Percentiles rank a stretch among this genome's conserved stretches.
Conservation (phyloP, 2,888 invertebrate genomes). For the Pteria penguin region DNA sequence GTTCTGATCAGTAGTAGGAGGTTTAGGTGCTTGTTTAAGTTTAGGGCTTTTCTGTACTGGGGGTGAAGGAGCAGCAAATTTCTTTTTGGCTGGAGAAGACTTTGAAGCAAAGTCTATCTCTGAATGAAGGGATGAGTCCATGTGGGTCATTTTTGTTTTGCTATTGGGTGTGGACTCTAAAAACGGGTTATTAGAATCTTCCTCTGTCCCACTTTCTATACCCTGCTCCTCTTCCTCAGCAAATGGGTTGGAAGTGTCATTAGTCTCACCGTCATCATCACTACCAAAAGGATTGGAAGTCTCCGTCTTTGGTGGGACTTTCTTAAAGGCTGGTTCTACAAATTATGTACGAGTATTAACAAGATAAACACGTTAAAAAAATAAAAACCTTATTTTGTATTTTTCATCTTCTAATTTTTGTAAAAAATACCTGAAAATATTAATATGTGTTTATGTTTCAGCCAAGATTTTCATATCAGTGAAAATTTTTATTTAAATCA, state of each 20-base stretch:
- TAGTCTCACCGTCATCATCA: constrained; percentile 49
- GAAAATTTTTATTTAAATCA: too few relatives aligned
- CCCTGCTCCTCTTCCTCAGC: constrained; percentile 57
- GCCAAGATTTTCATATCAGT: too few relatives aligned
- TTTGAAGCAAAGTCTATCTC: constrained; percentile 41
- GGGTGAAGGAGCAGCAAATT: constrained; percentile 36
- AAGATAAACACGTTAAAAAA: too few relatives aligned
- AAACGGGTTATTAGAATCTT: constrained; percentile 34
- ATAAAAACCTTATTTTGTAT: too few relatives aligned
- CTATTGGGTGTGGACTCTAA: constrained; percentile 25
- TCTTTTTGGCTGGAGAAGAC: constrained; percentile 51
- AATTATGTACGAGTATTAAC: too few relatives aligned
- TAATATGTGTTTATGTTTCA: too few relatives aligned
- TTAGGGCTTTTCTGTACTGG: background rate
- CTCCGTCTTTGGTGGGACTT: background rate
- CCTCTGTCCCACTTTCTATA: constrained; percentile 31
- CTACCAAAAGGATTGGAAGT: constrained; percentile 50
- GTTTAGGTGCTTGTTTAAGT: constrained; percentile 5
- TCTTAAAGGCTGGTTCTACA: constrained; percentile 1
- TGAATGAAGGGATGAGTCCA: constrained; percentile 15
- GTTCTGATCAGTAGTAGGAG: background rate
- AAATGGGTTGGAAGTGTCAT: constrained; percentile 63
- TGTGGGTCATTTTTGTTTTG: background rate
- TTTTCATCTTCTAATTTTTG: too few relatives aligned
- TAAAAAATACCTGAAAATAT: too few relatives aligned